Conservation (phyloP, 2,797 vertebrate species). For the Nothura maculosa region DNA sequence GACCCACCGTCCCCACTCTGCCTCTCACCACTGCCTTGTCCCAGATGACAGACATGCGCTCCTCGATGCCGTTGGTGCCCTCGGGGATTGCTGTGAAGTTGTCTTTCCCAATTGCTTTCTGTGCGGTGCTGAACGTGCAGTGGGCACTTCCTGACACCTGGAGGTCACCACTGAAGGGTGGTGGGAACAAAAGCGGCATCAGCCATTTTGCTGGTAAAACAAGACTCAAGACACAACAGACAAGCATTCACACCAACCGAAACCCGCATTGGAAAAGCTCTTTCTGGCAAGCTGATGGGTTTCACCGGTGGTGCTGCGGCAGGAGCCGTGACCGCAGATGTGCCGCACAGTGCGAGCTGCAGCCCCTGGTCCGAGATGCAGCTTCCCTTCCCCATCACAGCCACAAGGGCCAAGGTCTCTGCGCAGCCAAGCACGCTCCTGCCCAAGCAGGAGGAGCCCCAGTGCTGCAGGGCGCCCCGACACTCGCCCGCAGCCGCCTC, state of each 20-base stretch:
- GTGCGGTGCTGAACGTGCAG: constrained; percentile 96
- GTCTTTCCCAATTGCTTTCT: constrained; percentile 98
- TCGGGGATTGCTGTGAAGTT: constrained; percentile 98
- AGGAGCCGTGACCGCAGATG: too few relatives aligned
- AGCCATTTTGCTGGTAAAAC: neutral
- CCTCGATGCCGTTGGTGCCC: constrained; percentile 96
- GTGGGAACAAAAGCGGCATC: neutral
- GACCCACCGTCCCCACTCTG: neutral
- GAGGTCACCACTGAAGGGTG: constrained; percentile 89
- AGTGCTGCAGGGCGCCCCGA: neutral
- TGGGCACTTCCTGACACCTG: constrained; percentile 95
- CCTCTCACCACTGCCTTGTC: constrained; percentile 96
- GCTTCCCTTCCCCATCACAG: neutral
- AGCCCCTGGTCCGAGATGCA: neutral
- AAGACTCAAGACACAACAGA: neutral
- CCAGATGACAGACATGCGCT: constrained; percentile 97
- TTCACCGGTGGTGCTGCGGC: neutral
- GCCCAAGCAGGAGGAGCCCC: neutral
- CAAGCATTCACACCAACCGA: too few relatives aligned
- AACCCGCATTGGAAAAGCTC: neutral
- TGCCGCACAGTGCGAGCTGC: too few relatives aligned
- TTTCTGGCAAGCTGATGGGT: neutral
- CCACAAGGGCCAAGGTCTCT: neutral
- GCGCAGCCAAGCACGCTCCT: neutral
- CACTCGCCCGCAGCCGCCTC: neutral